Conservation (phyloP, 2,113 vertebrate genomes). For the Serinus canaria region DNA sequence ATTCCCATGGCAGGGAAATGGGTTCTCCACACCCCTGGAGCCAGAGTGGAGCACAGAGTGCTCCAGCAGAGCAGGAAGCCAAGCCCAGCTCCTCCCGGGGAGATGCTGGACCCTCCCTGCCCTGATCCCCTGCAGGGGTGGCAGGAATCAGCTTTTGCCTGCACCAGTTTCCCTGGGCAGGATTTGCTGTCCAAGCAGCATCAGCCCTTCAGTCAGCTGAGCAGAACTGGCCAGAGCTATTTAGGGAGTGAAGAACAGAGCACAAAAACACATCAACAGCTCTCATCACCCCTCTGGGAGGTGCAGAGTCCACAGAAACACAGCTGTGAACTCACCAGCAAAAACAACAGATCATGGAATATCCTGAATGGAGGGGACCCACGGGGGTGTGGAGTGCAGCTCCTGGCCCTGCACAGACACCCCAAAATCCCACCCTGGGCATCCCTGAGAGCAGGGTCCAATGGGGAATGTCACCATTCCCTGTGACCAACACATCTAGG, state of each 20-base stretch:
- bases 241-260: neutral
- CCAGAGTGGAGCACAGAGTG: neutral
- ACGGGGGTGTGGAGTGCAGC: neutral
- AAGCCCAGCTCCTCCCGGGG: neutral
- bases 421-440: neutral
- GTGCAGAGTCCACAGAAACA: neutral
- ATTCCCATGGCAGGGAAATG: neutral
- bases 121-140: neutral
- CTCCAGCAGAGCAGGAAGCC: neutral
- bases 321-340: neutral
- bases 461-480: neutral
- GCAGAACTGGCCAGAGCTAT: neutral
- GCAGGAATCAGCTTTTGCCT: neutral
- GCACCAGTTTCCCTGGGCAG: neutral
- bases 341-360: rapidly evolving
- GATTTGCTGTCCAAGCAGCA: neutral
- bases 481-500: neutral
- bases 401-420: neutral
- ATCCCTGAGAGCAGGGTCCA: neutral
- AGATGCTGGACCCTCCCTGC: neutral
- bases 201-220: neutral
- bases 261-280: neutral
- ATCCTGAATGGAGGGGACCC: neutral
- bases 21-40: neutral
- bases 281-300: neutral